Evolutionary conservation across 1,140 invertebrate species (phyloP).

Genomic region (Nebria ingens): DNA sequence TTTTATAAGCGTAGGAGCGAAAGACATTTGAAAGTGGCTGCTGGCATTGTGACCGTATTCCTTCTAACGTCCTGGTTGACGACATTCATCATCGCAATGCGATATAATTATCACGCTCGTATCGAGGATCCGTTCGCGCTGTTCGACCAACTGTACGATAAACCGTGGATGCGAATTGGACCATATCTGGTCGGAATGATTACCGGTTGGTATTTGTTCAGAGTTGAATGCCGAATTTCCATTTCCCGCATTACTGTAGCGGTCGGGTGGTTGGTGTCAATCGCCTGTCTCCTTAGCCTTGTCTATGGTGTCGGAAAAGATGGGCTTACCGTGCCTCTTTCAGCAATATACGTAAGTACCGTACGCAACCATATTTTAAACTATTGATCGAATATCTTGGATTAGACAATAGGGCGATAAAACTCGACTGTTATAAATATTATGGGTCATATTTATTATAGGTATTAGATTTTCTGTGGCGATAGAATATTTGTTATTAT

Average conservation of each 20-base stretch:
- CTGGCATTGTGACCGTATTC: conserved; percentile 41
- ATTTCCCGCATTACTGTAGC: conserved; percentile 47
- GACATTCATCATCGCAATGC: conserved; percentile 61
- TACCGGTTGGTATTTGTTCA: conserved; percentile 62
- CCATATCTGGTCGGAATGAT: conserved; percentile 71
- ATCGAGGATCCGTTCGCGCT: conserved; percentile 72
- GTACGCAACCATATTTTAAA: too few species aligned
- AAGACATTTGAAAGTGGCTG: conserved; percentile 39
- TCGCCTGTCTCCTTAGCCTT: conserved; percentile 48
- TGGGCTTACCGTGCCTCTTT: conserved; percentile 52
- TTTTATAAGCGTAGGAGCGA: conserved; percentile 17
- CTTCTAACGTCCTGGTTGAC: conserved; percentile 62
- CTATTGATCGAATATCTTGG: too few species aligned
- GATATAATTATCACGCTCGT: conserved; percentile 62
- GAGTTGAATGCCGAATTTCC: conserved; percentile 52
- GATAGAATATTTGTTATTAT: too few species aligned
- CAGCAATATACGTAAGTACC: conserved; percentile 51
- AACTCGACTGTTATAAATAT: too few species aligned
- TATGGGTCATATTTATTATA: too few species aligned
- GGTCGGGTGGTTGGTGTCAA: conserved; percentile 49
- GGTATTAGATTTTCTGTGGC: too few species aligned
- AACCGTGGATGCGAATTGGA: conserved; percentile 72
- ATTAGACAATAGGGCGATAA: too few species aligned
- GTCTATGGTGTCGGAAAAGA: conserved; percentile 67
- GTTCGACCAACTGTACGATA: conserved; percentile 74